Conservation (phyloP, 2,797 vertebrate species). For the Sebastes diaconus region DNA sequence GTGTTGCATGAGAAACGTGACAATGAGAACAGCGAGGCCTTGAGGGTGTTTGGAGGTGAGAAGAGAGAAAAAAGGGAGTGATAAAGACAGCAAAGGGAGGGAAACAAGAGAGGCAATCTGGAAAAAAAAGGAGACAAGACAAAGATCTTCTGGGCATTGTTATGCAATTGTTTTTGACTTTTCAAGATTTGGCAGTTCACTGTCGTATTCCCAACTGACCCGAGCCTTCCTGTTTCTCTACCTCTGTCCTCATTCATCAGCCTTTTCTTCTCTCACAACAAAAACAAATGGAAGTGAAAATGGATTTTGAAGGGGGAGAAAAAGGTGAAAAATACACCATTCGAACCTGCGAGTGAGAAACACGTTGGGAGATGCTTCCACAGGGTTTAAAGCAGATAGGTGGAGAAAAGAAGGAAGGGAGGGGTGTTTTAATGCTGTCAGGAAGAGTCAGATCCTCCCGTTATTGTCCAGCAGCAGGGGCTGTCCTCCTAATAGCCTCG, state of each 20-base stretch:
- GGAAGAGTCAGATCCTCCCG: slow-evolving; percentile 39
- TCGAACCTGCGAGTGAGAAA: not conserved
- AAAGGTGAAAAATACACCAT: not conserved
- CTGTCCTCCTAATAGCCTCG: slow-evolving; percentile 68
- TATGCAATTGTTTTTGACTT: slow-evolving; percentile 38
- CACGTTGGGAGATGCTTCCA: not conserved
- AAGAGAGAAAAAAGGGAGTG: not conserved
- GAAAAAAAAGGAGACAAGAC: not conserved
- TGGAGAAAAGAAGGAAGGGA: not conserved
- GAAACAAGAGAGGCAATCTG: not conserved
- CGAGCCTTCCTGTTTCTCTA: not conserved
- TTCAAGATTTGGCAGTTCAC: slow-evolving; percentile 13
- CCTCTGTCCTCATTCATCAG: not conserved
- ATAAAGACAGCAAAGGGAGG: not conserved
- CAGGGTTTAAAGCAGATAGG: not conserved
- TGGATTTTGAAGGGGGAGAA: not conserved
- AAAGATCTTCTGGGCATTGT: slow-evolving; percentile 34
- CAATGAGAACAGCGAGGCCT: slow-evolving; percentile 15
- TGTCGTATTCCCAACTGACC: slow-evolving; percentile 8
- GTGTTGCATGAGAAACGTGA: slow-evolving; percentile 21
- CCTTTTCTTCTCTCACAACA: not conserved
- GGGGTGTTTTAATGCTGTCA: slow-evolving; percentile 26
- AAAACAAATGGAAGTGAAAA: not conserved
- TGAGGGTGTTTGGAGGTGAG: slow-evolving; percentile 36
- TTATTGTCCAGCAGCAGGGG: slow-evolving; percentile 61